Evolutionary conservation across 2,113 vertebrate species (phyloP).

Genomic region (Polyodon spathula): DNA sequence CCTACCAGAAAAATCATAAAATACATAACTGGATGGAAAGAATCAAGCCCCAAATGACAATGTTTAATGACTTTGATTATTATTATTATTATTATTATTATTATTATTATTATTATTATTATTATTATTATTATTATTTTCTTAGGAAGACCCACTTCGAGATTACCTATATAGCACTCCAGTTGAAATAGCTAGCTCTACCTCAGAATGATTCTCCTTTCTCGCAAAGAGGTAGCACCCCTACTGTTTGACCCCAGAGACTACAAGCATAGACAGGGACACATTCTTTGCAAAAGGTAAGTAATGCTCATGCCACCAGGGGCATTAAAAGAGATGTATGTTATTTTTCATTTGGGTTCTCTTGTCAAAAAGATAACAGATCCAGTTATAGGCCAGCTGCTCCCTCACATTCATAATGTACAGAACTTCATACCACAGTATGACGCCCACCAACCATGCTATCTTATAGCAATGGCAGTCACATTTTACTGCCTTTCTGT

Average conservation of each 20-base stretch:
- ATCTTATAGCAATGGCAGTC: too few species aligned
- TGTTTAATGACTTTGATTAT: background rate
- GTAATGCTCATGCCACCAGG: conserved; percentile 18
- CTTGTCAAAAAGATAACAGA: conserved; percentile 57
- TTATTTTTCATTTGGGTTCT: background rate
- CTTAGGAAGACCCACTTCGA: background rate
- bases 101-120: too few species aligned
- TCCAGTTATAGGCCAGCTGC: conserved; percentile 67
- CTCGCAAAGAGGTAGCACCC: conserved; percentile 60
- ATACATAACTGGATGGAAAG: background rate
- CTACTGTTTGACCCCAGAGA: conserved; percentile 81
- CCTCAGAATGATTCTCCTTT: conserved; percentile 75
- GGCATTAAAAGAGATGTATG: background rate
- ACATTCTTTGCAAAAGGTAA: conserved; percentile 86
- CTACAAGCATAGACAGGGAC: conserved; percentile 71
- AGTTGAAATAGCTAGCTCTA: conserved; percentile 79
- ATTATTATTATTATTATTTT: background rate
- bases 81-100: background rate
- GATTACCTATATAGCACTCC: conserved; percentile 89
- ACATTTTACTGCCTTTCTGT: conserved; percentile 15
- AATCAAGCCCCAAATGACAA: background rate
- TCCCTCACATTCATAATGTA: conserved; percentile 90
- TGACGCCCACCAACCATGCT: too few species aligned
- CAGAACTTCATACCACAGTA: too few species aligned
- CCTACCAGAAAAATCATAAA: too few species aligned